Conservation (phyloP, 2,888 invertebrate genomes). For the Heliconius cydno region DNA sequence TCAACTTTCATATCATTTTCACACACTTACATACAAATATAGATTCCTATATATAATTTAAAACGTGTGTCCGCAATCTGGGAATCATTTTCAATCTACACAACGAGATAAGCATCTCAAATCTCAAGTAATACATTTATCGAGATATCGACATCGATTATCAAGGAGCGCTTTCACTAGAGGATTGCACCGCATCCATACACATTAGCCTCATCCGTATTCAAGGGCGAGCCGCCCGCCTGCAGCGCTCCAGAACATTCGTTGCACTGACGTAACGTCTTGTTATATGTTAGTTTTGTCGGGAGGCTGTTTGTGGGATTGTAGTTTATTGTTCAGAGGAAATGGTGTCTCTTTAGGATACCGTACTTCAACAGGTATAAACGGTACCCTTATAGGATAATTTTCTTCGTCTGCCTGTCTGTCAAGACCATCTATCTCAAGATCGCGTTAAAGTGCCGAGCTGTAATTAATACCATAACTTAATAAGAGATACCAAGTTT, state of each 20-base stretch:
- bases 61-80: constrained; percentile 1
- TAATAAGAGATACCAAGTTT: background rate
- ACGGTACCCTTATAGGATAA: no score
- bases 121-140: background rate
- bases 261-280: constrained; percentile 51
- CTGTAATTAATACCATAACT: background rate
- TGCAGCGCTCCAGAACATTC: constrained; percentile 63
- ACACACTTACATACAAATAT: background rate
- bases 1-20: background rate
- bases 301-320: constrained; percentile 2
- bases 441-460: no score
- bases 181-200: constrained; percentile 66
- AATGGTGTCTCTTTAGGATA: background rate
- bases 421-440: no score
- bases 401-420: no score
- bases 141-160: constrained; percentile 36
- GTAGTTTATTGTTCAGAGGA: background rate
- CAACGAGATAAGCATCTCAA: background rate
- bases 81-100: background rate
- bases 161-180: constrained; percentile 34
- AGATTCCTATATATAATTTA: background rate
- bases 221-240: constrained; percentile 70
- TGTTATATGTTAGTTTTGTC: constrained; percentile 22
- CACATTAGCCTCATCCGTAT: constrained; percentile 73
- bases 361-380: no score